A percentile compares a stretch with the other conserved stretches of the same genome.
phyloP scores from a whole-genome alignment of 2,113 vertebrate species.

The Anser cygnoides region DNA sequence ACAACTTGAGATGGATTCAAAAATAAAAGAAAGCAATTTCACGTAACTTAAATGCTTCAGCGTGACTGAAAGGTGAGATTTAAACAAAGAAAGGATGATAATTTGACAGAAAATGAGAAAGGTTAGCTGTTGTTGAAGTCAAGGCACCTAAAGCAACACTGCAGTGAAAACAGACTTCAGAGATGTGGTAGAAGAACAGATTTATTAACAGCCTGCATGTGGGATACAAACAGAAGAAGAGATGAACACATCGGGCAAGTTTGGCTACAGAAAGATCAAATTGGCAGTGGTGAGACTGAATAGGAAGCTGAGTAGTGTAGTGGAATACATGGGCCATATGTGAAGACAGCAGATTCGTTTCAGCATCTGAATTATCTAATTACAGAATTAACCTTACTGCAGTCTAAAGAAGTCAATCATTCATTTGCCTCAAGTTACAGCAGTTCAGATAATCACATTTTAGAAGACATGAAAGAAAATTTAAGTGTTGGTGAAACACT shows the following conservation, averaged over 20 bases:
- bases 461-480: not conserved
- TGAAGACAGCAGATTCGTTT: not conserved
- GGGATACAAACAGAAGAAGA: conserved; percentile 7
- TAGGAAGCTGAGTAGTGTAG: not conserved
- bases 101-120: not conserved
- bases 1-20: not conserved
- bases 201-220: conserved; percentile 15
- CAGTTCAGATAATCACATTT: not conserved
- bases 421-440: not conserved
- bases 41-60: not conserved
- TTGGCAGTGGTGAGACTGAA: not conserved
- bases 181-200: not conserved
- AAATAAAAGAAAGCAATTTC: not conserved
- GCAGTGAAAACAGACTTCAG: conserved; percentile 5
- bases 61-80: not conserved
- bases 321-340: not conserved
- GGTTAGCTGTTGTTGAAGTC: not conserved
- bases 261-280: not conserved
- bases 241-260: not conserved
- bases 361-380: not conserved
- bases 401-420: conserved; percentile 5
- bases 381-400: not conserved
- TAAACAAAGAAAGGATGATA: not conserved
- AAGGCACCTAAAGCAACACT: conserved; percentile 16
- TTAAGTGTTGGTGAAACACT: not conserved